Percentiles rank a stretch among this genome's conserved stretches.
These are phyloP conservation scores for Alexandromys fortis DNA, from an alignment of 2,113 vertebrate species.

Conservation along the genomic window DNA sequence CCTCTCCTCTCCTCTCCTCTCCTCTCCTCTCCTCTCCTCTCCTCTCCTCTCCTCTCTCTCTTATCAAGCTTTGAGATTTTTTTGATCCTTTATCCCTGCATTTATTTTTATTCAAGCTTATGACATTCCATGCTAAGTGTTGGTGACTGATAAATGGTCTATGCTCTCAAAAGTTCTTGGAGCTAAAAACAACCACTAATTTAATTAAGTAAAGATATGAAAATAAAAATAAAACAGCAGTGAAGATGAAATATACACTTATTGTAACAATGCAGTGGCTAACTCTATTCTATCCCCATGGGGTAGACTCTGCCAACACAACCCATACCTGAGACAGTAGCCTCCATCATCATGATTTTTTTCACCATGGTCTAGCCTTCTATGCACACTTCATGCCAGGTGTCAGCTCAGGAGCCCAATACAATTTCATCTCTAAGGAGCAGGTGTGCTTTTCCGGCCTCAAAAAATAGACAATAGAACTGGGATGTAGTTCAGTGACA, in stretches of 20 bases:
- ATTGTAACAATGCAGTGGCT: neutral
- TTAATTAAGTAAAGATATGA: neutral
- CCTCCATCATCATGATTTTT: neutral
- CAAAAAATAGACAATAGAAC: neutral
- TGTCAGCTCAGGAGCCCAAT: neutral
- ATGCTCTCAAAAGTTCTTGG: neutral
- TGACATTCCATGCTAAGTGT: neutral
- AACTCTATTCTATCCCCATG: too few relatives aligned
- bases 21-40: too few relatives aligned
- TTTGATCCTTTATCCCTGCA: neutral
- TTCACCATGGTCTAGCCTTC: neutral
- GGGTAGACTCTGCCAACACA: neutral
- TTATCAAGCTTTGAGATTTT: slow-evolving; percentile 38
- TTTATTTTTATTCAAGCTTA: neutral
- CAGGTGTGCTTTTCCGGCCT: neutral
- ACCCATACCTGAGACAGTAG: neutral
- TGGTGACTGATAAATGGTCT: neutral
- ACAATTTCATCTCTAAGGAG: neutral
- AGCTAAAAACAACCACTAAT: neutral
- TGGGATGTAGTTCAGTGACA: neutral
- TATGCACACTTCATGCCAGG: neutral
- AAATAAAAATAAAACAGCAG: neutral
- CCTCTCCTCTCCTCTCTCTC: neutral
- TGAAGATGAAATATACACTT: neutral
- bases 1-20: neutral